phyloP scores from a whole-genome alignment of 2,888 invertebrate genomes.

The Cybosia mesomella region DNA sequence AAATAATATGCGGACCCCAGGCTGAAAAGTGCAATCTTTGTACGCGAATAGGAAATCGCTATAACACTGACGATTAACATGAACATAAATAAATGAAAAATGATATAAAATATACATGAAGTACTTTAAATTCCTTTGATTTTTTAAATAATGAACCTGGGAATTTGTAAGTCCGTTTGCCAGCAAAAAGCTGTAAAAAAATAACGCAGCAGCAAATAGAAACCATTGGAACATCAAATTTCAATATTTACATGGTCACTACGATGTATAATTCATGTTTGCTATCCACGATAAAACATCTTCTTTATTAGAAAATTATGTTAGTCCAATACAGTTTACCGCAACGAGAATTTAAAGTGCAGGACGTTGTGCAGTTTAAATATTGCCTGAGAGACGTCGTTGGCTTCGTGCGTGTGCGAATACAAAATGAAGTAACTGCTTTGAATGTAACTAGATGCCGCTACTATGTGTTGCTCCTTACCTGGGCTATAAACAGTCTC shows the following conservation, averaged over 20 bases:
- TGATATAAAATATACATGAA: too few relatives aligned
- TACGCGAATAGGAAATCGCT: too few relatives aligned
- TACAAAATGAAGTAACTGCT: conserved; percentile 54
- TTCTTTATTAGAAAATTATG: neutral
- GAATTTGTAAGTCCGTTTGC: too few relatives aligned
- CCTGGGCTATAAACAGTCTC: neutral
- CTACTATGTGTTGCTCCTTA: neutral
- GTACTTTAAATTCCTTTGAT: too few relatives aligned
- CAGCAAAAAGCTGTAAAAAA: too few relatives aligned
- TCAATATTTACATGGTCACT: neutral
- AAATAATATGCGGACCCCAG: too few relatives aligned
- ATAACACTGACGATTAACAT: too few relatives aligned
- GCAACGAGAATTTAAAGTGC: conserved; percentile 18
- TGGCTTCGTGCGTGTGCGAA: conserved; percentile 54
- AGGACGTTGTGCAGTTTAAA: conserved; percentile 51
- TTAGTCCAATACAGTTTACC: conserved; percentile 2
- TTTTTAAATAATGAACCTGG: too few relatives aligned
- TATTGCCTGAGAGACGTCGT: conserved; percentile 48
- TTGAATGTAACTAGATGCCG: conserved; percentile 29
- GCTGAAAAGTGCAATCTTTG: too few relatives aligned
- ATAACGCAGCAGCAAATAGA: too few relatives aligned
- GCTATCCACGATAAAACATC: neutral
- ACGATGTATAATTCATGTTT: neutral
- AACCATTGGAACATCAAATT: neutral
- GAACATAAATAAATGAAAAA: too few relatives aligned